These are phyloP conservation scores for Terrapene triunguis DNA, from an alignment of 2,113 vertebrate species.

Conservation along the genomic window DNA sequence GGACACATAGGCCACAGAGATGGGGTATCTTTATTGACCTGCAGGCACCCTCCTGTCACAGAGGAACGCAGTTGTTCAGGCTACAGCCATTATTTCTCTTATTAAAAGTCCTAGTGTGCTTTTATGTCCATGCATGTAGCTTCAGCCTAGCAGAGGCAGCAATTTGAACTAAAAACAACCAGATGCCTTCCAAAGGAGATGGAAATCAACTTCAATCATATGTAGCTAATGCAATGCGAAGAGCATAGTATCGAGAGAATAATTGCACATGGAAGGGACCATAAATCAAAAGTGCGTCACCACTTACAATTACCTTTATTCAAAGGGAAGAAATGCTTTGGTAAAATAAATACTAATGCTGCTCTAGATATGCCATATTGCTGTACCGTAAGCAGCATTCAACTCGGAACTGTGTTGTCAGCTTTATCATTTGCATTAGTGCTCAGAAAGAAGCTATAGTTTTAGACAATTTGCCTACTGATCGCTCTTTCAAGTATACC, in stretches of 20 bases:
- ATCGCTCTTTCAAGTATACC: conserved; percentile 59
- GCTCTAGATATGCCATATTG: background rate
- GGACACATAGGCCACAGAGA: background rate
- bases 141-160: background rate
- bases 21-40: background rate
- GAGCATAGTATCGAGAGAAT: conserved; percentile 16
- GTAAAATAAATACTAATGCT: background rate
- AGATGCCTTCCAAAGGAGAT: conserved; percentile 29
- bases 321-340: conserved; percentile 71
- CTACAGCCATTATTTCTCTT: conserved; percentile 17
- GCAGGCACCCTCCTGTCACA: background rate
- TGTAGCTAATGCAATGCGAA: conserved; percentile 20
- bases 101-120: conserved; percentile 21
- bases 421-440: conserved; percentile 52
- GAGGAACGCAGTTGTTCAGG: background rate
- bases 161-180: conserved; percentile 24
- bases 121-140: background rate
- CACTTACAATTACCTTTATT: conserved; percentile 57
- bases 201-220: conserved; percentile 63
- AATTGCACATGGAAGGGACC: conserved; percentile 24
- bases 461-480: conserved; percentile 48
- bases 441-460: conserved; percentile 33
- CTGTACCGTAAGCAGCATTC: conserved; percentile 44
- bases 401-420: conserved; percentile 43
- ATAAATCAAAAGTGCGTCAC: conserved; percentile 29